phyloP scores from a whole-genome alignment of 2,797 vertebrate species.

The Melanotaenia trifasciata region DNA sequence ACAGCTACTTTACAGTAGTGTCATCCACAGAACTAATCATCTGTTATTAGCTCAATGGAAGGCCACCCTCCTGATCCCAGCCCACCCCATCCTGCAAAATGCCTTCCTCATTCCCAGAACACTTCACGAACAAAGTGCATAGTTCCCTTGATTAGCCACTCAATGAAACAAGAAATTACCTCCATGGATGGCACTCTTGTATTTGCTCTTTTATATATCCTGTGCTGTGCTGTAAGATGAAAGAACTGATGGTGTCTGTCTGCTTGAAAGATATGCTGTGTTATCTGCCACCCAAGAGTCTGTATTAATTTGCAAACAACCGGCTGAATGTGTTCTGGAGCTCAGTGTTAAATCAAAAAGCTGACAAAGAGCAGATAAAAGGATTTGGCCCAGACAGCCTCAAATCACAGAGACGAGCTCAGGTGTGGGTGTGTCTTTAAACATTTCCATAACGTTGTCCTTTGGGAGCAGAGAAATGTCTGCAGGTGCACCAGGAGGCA shows the following conservation, averaged over 20 bases:
- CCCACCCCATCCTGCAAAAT: no score
- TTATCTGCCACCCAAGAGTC: constrained; percentile 56
- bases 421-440: constrained; percentile 50
- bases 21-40: constrained; percentile 10
- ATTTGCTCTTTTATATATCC: constrained; percentile 42
- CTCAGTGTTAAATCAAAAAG: constrained; percentile 68
- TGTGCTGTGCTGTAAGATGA: constrained; percentile 58
- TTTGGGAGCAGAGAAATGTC: no score
- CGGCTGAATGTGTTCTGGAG: constrained; percentile 58
- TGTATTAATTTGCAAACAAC: constrained; percentile 70
- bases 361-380: constrained; percentile 67
- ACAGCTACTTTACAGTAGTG: background rate
- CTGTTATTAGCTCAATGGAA: constrained; percentile 18
- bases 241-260: constrained; percentile 55
- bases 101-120: background rate
- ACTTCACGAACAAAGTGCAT: constrained; percentile 20
- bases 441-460: constrained; percentile 37
- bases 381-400: constrained; percentile 53
- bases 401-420: constrained; percentile 41
- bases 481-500: no score
- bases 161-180: constrained; percentile 44
- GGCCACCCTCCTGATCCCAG: no score
- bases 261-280: constrained; percentile 56
- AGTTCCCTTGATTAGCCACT: constrained; percentile 40
- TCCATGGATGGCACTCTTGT: constrained; percentile 29